Base-by-base conservation (phyloP, 2,888 invertebrate genomes). In the Adela reaumurella region DNA sequence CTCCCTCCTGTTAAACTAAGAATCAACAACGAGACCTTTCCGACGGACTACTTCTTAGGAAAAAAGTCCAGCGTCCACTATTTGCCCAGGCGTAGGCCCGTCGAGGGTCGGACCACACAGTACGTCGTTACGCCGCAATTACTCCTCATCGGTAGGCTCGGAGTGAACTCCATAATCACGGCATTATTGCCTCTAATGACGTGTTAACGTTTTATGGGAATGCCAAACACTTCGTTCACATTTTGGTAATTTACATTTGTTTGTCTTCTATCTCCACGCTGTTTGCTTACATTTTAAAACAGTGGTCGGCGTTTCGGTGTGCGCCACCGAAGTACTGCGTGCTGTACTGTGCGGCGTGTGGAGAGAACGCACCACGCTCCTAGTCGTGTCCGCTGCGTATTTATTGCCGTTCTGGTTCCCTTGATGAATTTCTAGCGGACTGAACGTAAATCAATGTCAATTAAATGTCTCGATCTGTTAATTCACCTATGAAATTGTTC, bases 141-240 rank as follows among this genome's bases (percentile, higher is more conserved):
- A 35, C 14, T 35, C 35, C 35, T 35, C 35, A 35, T 41, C n/a
- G 18, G 16, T 4, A 18, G 16, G 19, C 42, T 24, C n/a, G n/a
- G n/a, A n/a, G n/a, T 17, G 19, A 29, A 65, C 68, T 65, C 62
- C 65, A 70, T 74, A 77, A 77, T 77, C 72, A 76, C 65, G 69
- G 68, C 76, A 76, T 78, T 77, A 78, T 77, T 77, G 74, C 74
- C 70, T 73, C 71, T 78, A 78, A 77, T 78, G 74, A 78, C 74
- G 78, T 77, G 78, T 76, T 78, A 78, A 77, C 77, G 68, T 74
- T 74, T 76, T 78, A 78, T 77, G 78, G 77, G 78, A 77, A 78
- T 76, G 76, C 77, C 77, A 78, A 78, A 78, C 78, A 77, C 72
- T 74, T 74, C 76, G 76, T 70, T 71, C 76, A 76, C 69, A 76